Percentiles rank a stretch among this genome's conserved stretches.
Conservation (phyloP, 2,113 vertebrate genomes). For the Meriones unguiculatus region DNA sequence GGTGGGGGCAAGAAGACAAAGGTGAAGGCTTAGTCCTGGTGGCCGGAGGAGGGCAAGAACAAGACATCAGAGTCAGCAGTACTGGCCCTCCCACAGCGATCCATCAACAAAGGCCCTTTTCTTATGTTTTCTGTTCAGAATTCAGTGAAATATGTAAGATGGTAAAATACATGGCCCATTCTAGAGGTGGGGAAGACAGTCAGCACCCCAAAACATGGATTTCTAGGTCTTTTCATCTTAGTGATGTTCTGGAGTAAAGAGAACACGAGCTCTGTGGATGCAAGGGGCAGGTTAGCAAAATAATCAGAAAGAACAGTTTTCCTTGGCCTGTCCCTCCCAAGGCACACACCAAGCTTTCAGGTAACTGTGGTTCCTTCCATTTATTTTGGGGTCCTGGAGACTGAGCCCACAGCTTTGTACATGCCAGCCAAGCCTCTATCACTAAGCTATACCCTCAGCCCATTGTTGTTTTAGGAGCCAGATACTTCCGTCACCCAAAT, state of each 20-base stretch:
- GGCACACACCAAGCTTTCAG: background rate
- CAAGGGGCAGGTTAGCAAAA: background rate
- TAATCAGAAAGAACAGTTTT: background rate
- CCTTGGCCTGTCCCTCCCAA: background rate
- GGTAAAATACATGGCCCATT: background rate
- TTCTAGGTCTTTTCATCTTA: background rate
- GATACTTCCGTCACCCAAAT: background rate
- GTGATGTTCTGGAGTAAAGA: background rate
- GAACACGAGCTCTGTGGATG: background rate
- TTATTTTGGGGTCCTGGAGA: background rate
- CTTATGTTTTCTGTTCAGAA: background rate
- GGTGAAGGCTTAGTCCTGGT: background rate
- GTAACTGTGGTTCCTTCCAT: background rate
- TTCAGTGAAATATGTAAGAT: background rate
- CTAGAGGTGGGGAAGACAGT: background rate
- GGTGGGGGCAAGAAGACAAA: background rate
- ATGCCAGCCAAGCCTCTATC: background rate
- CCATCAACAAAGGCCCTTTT: background rate
- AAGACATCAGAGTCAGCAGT: background rate
- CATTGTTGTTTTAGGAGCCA: background rate
- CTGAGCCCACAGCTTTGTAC: background rate
- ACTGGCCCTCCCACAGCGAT: fast-evolving
- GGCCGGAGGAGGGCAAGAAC: background rate
- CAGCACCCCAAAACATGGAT: background rate
- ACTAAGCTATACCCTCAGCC: background rate